Evolutionary conservation across 1,140 invertebrate species (phyloP).

Genomic region (Vanessa tameamea): DNA sequence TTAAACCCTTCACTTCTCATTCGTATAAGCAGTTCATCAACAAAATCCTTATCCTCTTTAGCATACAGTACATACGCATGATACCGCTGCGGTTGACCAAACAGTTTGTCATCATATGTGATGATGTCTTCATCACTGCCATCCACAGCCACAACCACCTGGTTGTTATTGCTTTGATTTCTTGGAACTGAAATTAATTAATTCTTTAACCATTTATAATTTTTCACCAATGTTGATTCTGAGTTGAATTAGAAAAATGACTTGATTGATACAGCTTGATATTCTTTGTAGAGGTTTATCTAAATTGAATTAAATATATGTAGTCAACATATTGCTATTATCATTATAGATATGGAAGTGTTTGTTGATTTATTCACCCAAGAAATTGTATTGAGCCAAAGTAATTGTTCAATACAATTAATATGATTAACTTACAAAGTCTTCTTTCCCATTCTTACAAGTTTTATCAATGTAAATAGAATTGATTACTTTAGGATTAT

Average conservation of each 20-base stretch:
- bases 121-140: slow-evolving; percentile 49
- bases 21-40: slow-evolving; percentile 48
- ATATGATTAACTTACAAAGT: no score
- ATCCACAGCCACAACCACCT: slow-evolving; percentile 22
- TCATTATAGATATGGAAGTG: no score
- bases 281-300: neutral
- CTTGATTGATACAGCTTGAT: neutral
- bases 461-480: no score
- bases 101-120: slow-evolving; percentile 57
- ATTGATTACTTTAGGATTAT: no score
- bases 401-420: no score
- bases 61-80: slow-evolving; percentile 66
- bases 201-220: no score
- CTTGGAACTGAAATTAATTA: neutral
- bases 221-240: no score
- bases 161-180: slow-evolving; percentile 20
- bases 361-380: no score
- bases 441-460: no score
- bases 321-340: no score
- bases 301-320: neutral
- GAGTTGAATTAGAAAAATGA: neutral
- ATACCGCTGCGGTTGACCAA: slow-evolving; percentile 54
- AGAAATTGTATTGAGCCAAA: no score
- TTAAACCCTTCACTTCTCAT: slow-evolving; percentile 48
- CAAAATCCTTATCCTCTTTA: slow-evolving; percentile 57